Evolutionary conservation across 2,888 invertebrate genomes (phyloP).

Genomic region (Andrena minutula): DNA sequence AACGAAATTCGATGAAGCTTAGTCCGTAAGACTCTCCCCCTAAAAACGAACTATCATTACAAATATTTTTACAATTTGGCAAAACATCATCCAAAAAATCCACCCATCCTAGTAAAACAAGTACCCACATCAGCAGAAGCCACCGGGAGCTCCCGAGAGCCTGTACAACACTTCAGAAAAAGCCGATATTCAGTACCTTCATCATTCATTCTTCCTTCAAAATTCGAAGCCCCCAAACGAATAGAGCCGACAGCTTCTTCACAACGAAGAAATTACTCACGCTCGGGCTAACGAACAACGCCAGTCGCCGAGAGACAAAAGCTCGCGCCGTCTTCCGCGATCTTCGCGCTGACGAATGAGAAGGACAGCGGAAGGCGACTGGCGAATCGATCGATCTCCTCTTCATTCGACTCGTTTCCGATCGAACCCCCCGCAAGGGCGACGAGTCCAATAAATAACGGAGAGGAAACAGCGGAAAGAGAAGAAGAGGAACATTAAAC

Average conservation of each 20-base stretch:
- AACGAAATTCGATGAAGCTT: too few relatives aligned
- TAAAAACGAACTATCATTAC: too few relatives aligned
- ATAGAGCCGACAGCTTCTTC: background rate
- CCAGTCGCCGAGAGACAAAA: background rate
- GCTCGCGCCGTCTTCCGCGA: background rate
- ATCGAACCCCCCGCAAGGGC: background rate
- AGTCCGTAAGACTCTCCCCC: too few relatives aligned
- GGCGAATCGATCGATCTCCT: slow-evolving; percentile 58
- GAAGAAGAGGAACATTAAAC: slow-evolving; percentile 29
- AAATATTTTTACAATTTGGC: too few relatives aligned
- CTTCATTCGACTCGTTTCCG: slow-evolving; percentile 11
- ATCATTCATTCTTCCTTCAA: background rate
- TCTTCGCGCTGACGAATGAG: background rate
- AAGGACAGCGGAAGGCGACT: slow-evolving; percentile 26
- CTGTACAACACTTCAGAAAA: background rate
- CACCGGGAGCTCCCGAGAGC: background rate
- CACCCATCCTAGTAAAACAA: too few relatives aligned
- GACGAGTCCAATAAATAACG: slow-evolving; percentile 18
- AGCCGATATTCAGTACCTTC: background rate
- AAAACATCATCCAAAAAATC: too few relatives aligned
- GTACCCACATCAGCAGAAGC: background rate
- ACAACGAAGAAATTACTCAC: background rate
- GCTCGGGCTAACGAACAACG: background rate
- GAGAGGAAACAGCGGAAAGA: slow-evolving; percentile 13
- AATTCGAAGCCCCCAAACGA: background rate